Percentiles rank a stretch among this genome's conserved stretches.
These are phyloP conservation scores for Eupithecia dodoneata DNA, from an alignment of 2,888 invertebrate genomes.

Conservation along the genomic window DNA sequence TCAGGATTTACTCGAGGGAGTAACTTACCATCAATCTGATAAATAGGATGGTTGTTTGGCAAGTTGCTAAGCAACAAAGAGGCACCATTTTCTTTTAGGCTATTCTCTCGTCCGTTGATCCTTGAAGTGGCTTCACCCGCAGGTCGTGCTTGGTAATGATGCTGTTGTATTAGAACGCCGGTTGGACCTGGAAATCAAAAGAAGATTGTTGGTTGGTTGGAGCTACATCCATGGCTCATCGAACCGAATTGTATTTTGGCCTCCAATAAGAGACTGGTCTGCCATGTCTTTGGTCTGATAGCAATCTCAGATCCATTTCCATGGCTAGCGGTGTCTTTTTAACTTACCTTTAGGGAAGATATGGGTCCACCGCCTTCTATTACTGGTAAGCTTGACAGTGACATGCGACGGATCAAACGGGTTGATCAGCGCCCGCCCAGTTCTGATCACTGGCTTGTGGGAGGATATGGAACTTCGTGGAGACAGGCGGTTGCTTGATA, in stretches of 20 bases:
- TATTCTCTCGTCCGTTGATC: slow-evolving; percentile 58
- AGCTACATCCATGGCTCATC: no score
- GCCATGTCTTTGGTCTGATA: neutral
- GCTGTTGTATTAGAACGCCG: slow-evolving; percentile 95
- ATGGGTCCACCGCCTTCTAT: slow-evolving; percentile 98
- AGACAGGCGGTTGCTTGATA: slow-evolving; percentile 64
- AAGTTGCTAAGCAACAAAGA: slow-evolving; percentile 62
- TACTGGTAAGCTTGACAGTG: slow-evolving; percentile 97
- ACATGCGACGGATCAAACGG: slow-evolving; percentile 99
- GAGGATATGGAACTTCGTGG: slow-evolving; percentile 71
- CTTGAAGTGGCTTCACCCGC: slow-evolving; percentile 77
- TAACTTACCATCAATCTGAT: slow-evolving; percentile 74
- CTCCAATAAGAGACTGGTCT: neutral
- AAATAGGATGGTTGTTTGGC: slow-evolving; percentile 69
- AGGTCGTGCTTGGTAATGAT: slow-evolving; percentile 95
- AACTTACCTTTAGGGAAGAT: slow-evolving; percentile 95
- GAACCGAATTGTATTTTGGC: neutral
- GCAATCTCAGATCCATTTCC: neutral
- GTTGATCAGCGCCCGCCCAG: slow-evolving; percentile 95
- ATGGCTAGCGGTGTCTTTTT: neutral
- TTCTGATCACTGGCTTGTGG: slow-evolving; percentile 85
- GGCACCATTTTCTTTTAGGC: slow-evolving; percentile 65
- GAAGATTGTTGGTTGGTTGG: neutral
- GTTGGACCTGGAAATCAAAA: slow-evolving; percentile 87
- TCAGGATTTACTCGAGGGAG: no score